phyloP scores from a whole-genome alignment of 1,140 invertebrate species.

The Drosophila obscura region DNA sequence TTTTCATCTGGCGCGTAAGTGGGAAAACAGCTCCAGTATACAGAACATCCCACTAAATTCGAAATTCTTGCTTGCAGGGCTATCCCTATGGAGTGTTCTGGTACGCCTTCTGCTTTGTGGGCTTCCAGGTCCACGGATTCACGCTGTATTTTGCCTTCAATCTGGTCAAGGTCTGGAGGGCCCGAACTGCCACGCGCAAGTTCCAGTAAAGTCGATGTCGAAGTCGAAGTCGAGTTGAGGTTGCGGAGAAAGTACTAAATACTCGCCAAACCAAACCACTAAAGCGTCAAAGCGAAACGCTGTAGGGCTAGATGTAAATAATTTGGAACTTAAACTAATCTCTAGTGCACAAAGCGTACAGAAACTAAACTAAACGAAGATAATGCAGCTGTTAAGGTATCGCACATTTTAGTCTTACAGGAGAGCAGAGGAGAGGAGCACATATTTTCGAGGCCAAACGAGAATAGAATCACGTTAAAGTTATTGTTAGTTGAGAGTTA shows the following conservation, averaged over 20 bases:
- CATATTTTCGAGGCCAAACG: slow-evolving; percentile 50
- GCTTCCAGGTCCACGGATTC: slow-evolving; percentile 95
- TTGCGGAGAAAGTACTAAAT: slow-evolving; percentile 54
- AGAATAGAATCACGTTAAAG: slow-evolving; percentile 62
- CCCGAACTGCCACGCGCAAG: slow-evolving; percentile 86
- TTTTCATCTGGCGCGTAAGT: slow-evolving; percentile 92
- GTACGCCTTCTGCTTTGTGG: slow-evolving; percentile 95
- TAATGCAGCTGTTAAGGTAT: slow-evolving; percentile 70
- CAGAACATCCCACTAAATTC: neutral
- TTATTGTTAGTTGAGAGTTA: slow-evolving; percentile 76
- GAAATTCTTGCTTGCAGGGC: slow-evolving; percentile 86
- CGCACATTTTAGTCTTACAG: slow-evolving; percentile 70
- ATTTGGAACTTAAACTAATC: slow-evolving; percentile 59
- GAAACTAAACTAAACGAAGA: slow-evolving; percentile 50
- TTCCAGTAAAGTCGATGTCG: slow-evolving; percentile 69
- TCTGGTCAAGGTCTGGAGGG: slow-evolving; percentile 93
- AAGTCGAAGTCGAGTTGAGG: neutral
- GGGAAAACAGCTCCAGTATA: neutral
- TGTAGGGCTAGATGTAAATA: slow-evolving; percentile 78
- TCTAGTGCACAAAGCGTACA: slow-evolving; percentile 68
- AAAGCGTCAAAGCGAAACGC: slow-evolving; percentile 51
- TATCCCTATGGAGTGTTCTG: slow-evolving; percentile 96
- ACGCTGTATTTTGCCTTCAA: slow-evolving; percentile 95
- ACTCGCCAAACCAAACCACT: slow-evolving; percentile 69
- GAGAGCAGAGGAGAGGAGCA: slow-evolving; percentile 44